phyloP scores from a whole-genome alignment of 2,113 vertebrate genomes.

The Hypocryptadius cinnamomeus region DNA sequence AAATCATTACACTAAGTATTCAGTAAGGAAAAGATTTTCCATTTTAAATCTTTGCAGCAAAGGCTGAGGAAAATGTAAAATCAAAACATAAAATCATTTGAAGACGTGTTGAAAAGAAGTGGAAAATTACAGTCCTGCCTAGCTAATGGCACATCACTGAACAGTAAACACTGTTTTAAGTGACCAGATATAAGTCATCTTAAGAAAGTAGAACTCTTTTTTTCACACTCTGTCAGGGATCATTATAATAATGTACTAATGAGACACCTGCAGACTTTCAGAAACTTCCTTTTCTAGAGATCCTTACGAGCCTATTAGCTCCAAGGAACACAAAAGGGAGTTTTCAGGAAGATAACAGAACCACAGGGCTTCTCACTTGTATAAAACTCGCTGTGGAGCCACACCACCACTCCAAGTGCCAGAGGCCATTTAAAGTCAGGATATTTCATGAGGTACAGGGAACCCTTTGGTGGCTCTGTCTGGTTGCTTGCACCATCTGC shows the following conservation, averaged over 20 bases:
- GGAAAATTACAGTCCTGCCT: neutral
- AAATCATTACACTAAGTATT: neutral
- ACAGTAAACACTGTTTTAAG: neutral
- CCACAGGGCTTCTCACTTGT: neutral
- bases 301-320: neutral
- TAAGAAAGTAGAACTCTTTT: neutral
- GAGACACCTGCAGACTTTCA: neutral
- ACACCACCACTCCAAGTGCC: neutral
- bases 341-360: neutral
- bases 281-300: neutral
- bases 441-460: neutral
- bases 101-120: neutral
- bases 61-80: fast-evolving
- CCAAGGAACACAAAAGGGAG: neutral
- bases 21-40: neutral
- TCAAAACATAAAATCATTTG: neutral
- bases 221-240: neutral
- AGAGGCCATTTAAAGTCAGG: neutral
- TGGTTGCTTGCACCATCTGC: neutral
- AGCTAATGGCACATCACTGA: neutral
- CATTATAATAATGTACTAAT: neutral
- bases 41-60: neutral
- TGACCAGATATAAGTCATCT: neutral
- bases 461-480: neutral
- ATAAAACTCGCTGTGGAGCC: neutral